phyloP scores from a whole-genome alignment of 1,140 invertebrate genomes.

The Berghia stephanieae region DNA sequence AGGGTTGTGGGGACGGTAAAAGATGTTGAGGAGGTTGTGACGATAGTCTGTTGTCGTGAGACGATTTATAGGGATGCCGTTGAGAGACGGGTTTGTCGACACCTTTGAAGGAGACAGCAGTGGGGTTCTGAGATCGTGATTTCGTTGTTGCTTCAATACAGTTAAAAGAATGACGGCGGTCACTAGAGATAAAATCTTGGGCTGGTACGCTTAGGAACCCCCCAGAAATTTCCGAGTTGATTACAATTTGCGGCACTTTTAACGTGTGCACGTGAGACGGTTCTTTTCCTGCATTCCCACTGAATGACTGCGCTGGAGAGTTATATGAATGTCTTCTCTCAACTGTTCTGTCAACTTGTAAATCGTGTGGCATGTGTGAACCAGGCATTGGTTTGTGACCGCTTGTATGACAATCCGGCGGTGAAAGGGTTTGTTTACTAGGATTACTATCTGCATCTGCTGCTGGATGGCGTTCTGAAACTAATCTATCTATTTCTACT shows the following conservation, averaged over 20 bases:
- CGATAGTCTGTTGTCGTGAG: too few species aligned
- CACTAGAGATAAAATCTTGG: slow-evolving; percentile 16
- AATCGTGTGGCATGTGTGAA: neutral
- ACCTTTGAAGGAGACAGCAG: neutral
- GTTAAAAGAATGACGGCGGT: slow-evolving; percentile 22
- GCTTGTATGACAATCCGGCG: neutral
- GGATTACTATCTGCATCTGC: too few species aligned
- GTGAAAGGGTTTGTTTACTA: too few species aligned
- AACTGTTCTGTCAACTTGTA: neutral
- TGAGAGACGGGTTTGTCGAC: neutral
- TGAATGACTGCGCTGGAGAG: neutral
- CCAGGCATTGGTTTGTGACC: neutral
- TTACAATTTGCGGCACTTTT: slow-evolving; percentile 20
- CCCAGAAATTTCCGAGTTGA: neutral
- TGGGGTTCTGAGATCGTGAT: neutral
- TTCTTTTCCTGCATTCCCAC: neutral
- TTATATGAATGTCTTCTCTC: slow-evolving; percentile 28
- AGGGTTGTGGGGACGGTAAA: too few species aligned
- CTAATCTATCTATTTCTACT: slow-evolving; percentile 19
- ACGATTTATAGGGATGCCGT: slow-evolving; percentile 15
- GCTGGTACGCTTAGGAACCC: slow-evolving; percentile 17
- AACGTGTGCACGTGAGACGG: too few species aligned
- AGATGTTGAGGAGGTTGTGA: too few species aligned
- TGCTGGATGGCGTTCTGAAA: slow-evolving; percentile 3
- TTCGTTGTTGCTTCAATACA: neutral